Evolutionary conservation across 2,113 vertebrate genomes (phyloP).

Genomic region (Puffinus mauretanicus): DNA sequence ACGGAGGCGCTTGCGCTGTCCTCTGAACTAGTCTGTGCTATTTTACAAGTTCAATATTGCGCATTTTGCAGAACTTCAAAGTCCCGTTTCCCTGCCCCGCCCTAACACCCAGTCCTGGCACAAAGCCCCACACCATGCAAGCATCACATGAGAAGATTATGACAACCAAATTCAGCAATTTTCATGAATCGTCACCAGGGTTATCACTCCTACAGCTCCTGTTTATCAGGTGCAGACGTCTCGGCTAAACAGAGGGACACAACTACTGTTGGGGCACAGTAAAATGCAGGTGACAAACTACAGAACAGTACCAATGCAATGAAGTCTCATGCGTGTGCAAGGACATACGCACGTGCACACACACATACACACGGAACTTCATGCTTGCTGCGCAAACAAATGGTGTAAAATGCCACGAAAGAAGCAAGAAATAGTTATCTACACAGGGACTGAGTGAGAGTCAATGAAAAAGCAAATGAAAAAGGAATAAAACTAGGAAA

Average conservation of each 20-base stretch:
- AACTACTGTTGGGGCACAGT: neutral
- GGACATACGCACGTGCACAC: fast-evolving
- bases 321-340: fast-evolving
- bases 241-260: neutral
- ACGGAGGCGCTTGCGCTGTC: fast-evolving
- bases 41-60: fast-evolving
- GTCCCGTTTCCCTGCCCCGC: neutral
- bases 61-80: fast-evolving
- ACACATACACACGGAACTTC: fast-evolving
- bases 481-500: neutral
- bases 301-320: fast-evolving
- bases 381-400: neutral
- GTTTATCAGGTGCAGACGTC: fast-evolving
- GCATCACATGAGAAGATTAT: fast-evolving
- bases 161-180: neutral
- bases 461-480: neutral
- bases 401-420: fast-evolving
- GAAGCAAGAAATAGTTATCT: neutral
- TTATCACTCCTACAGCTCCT: neutral
- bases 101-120: neutral
- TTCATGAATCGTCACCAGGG: fast-evolving
- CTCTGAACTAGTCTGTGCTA: neutral
- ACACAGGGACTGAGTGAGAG: neutral
- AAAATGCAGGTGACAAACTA: fast-evolving
- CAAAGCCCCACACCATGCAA: fast-evolving